phyloP scores from a whole-genome alignment of 2,797 vertebrate genomes.

The Lateolabrax maculatus region DNA sequence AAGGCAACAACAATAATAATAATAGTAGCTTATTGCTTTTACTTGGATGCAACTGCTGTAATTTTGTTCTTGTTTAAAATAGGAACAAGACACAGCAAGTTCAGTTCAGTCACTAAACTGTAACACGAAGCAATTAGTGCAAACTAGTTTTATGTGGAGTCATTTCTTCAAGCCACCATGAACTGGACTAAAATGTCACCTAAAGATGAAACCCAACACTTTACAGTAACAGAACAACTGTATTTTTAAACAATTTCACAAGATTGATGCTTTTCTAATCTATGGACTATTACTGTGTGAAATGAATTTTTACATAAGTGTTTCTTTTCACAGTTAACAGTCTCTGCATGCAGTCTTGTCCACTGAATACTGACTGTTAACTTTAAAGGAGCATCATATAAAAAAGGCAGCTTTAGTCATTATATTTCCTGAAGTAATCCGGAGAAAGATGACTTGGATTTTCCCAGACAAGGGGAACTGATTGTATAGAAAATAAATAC shows the following conservation, averaged over 20 bases:
- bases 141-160: not conserved
- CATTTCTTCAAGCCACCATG: not conserved
- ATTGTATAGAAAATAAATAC: slow-evolving; percentile 9
- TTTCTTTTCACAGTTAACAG: not conserved
- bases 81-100: not conserved
- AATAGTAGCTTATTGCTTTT: not conserved
- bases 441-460: not conserved
- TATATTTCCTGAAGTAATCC: not conserved
- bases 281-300: not conserved
- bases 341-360: not conserved
- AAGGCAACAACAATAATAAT: no score
- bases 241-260: not conserved
- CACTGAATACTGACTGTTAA: not conserved
- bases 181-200: not conserved
- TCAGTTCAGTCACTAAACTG: not conserved
- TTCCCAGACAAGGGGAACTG: not conserved
- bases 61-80: no score
- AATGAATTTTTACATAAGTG: not conserved
- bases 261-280: not conserved
- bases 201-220: not conserved
- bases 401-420: slow-evolving; percentile 8
- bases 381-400: not conserved
- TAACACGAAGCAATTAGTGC: not conserved
- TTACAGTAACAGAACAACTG: not conserved
- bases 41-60: not conserved